Percentiles rank a stretch among this genome's conserved stretches.
Conservation (phyloP, 1,140 invertebrate species). For the Penaeus chinensis region DNA sequence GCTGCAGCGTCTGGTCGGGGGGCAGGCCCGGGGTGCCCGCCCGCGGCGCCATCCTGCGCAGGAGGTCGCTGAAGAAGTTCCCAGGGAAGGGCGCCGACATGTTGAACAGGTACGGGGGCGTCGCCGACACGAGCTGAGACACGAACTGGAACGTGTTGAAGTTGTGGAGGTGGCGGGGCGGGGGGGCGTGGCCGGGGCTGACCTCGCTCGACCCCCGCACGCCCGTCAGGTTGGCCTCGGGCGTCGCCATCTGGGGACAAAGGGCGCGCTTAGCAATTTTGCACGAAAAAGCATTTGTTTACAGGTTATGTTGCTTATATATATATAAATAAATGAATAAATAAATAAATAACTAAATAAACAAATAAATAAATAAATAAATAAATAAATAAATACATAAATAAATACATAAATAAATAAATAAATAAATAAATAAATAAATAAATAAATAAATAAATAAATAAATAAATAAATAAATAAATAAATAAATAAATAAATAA, state of each 20-base stretch:
- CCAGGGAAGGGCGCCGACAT: conserved; percentile 63
- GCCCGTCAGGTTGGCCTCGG: conserved; percentile 56
- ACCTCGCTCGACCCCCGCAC: conserved; percentile 45
- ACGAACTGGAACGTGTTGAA: conserved; percentile 64
- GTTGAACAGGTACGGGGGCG: conserved; percentile 63
- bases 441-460: too few relatives aligned
- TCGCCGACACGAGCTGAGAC: conserved; percentile 62
- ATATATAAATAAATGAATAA: not conserved
- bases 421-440: too few relatives aligned
- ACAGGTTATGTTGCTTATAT: not conserved
- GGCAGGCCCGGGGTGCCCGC: conserved; percentile 60
- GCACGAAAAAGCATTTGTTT: not conserved
- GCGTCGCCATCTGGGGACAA: conserved; percentile 62
- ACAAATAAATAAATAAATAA: too few relatives aligned
- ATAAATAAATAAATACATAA: too few relatives aligned
- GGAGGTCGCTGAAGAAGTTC: conserved; percentile 63
- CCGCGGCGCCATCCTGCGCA: conserved; percentile 61
- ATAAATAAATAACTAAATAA: not conserved
- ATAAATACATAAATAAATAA: too few relatives aligned
- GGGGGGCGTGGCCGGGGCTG: conserved; percentile 24
- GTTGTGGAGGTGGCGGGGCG: conserved; percentile 60
- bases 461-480: too few relatives aligned
- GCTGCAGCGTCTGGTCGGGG: conserved; percentile 58
- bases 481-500: too few relatives aligned
- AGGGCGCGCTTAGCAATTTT: not conserved